Conservation (phyloP, 2,113 vertebrate species). For the Piliocolobus tephrosceles region DNA sequence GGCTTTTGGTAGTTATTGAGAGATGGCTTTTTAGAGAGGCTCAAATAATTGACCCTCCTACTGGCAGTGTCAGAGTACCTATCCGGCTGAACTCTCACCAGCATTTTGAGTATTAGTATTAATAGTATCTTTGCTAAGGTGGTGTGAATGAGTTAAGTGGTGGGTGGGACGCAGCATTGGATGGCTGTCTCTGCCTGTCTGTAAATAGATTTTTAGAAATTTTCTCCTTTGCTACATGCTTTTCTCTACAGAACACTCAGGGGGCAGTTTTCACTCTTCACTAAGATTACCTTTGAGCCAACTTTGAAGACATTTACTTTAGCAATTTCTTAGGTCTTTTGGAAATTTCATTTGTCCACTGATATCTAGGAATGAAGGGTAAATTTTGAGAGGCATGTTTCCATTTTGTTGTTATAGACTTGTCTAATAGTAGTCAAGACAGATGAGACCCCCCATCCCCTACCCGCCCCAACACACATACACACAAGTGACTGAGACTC, state of each 20-base stretch:
- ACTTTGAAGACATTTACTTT: not conserved
- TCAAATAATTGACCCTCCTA: not conserved
- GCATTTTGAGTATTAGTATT: not conserved
- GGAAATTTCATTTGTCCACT: not conserved
- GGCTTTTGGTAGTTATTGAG: not conserved
- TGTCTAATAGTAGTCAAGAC: not conserved
- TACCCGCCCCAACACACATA: not conserved
- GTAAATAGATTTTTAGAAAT: not conserved
- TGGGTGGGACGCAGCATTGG: not conserved
- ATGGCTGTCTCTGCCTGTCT: not conserved
- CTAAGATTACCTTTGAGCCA: not conserved
- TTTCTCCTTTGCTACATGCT: not conserved
- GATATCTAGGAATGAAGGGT: not conserved
- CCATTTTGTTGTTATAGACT: not conserved
- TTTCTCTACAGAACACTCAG: not conserved
- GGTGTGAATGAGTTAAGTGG: not conserved
- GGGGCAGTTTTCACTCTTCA: not conserved
- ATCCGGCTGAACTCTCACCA: not conserved
- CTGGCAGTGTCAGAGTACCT: not conserved
- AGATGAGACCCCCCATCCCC: rapidly evolving
- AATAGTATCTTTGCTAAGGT: not conserved
- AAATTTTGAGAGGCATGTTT: conserved; percentile 7
- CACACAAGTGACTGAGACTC: not conserved
- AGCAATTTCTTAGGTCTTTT: not conserved
- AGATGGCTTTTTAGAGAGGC: not conserved